Base-by-base conservation (phyloP, 2,797 vertebrate species). In the Etheostoma perlongum region DNA sequence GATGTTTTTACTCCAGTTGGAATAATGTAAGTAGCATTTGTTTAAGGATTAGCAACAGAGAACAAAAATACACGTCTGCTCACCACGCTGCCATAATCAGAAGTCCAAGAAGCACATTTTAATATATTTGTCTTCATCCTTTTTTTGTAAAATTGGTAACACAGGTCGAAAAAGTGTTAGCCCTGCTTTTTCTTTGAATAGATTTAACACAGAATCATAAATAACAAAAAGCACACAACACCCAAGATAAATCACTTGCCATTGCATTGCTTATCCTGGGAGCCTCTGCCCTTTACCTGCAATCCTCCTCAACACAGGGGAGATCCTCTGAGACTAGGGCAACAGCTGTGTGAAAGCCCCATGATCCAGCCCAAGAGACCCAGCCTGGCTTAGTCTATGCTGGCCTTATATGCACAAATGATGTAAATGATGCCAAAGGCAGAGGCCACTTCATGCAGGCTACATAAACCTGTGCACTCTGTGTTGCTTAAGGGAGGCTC, bases 201-300 rank as follows among this genome's bases (percentile, higher is more conserved):
- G 23, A 76, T 67, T 70, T 62, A 36, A 72, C 71, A 66, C 18
- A 67, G 48, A 62, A 30, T 53, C 71, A 51, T 69, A 80, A 82
- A 89, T 76, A 84, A 84, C 21, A 65, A 69, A 44, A 44, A 60
- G 23, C 73, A 52, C 60, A 67, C 53, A 16, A 21, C 46, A 74
- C 85, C 83, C 86, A 42, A 25, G 80, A 90, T 72, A 85, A 87
- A 86, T 88, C 51, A 75, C 48, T 69, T 72, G 68, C 62, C 55
- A 11, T 55, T 74, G 68, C 64, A 67, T 47, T 53, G 25, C n/a
- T 25, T 68, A 55, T 65, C 73, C 70, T 67, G 66, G 64, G 67
- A 85, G 74, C 66, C 49, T 49, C 55, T 84, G 83, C 81, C 79
- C 91, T 91, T 89, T 91, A 83, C 80, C 85, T 90, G 69, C 81